Evolutionary conservation across 2,888 invertebrate species (phyloP).

Genomic region (Aphidoletes aphidimyza): DNA sequence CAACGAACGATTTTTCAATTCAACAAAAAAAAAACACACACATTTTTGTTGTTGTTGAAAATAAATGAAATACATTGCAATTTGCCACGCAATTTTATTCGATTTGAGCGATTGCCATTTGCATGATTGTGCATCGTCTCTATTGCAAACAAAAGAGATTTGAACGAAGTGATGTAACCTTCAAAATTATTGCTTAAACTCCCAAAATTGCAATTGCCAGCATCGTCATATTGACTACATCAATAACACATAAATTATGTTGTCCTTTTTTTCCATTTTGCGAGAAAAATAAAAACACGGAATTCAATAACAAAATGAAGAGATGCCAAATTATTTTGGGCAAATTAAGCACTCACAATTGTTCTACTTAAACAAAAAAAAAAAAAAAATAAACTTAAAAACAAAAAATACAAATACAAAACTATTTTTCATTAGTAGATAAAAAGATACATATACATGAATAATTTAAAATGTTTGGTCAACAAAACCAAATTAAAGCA

Average conservation of each 20-base stretch:
- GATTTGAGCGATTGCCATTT: neutral
- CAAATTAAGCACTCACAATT: neutral
- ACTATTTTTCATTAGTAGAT: conserved; percentile 29
- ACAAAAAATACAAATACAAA: neutral
- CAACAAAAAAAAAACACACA: too few relatives aligned
- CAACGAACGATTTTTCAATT: too few relatives aligned
- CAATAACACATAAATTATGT: too few relatives aligned
- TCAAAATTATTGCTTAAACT: neutral
- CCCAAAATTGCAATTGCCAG: neutral
- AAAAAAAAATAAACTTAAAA: neutral
- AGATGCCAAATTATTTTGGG: conserved; percentile 5
- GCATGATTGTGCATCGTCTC: neutral
- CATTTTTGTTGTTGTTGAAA: too few relatives aligned
- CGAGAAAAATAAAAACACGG: neutral
- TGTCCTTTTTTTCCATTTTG: neutral
- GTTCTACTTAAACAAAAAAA: neutral
- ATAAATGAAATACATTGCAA: too few relatives aligned
- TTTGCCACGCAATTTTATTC: neutral
- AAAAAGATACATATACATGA: neutral
- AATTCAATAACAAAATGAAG: neutral
- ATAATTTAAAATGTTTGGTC: neutral
- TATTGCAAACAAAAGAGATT: too few relatives aligned
- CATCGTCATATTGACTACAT: neutral
- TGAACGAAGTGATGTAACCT: neutral
- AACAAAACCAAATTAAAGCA: neutral